Percentiles rank a stretch among this genome's conserved stretches.
These are phyloP conservation scores for Hylaea fasciaria DNA, from an alignment of 2,888 invertebrate genomes.

Conservation along the genomic window DNA sequence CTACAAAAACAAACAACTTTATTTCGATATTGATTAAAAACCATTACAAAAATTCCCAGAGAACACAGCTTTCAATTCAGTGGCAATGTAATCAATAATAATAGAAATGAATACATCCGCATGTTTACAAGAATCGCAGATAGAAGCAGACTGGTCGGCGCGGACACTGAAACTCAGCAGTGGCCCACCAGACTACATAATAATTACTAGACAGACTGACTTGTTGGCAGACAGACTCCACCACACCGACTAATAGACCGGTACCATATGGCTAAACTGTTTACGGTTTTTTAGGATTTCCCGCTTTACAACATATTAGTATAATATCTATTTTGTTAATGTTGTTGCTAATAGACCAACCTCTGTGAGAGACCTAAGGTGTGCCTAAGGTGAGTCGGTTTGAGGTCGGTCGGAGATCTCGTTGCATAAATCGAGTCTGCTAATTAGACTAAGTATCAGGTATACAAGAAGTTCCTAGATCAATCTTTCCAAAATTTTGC, in stretches of 20 bases:
- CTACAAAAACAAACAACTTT: neutral
- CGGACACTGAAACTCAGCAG: constrained; percentile 34
- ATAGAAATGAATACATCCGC: neutral
- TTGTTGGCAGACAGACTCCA: constrained; percentile 41
- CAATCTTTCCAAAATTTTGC: too few relatives aligned
- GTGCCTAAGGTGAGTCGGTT: constrained; percentile 10
- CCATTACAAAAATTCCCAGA: neutral
- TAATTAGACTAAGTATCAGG: too few relatives aligned
- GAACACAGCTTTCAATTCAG: neutral
- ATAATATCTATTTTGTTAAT: constrained; percentile 20
- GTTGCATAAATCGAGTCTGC: too few relatives aligned
- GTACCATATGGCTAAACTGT: constrained; percentile 41
- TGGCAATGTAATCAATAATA: too few relatives aligned
- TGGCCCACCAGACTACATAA: neutral
- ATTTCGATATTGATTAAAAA: neutral
- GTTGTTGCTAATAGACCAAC: constrained; percentile 5
- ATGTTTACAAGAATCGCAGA: constrained; percentile 13
- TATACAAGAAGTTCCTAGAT: too few relatives aligned
- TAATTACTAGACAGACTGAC: constrained; percentile 37
- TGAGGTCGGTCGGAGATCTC: neutral
- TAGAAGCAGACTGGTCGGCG: constrained; percentile 24
- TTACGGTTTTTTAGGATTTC: constrained; percentile 36
- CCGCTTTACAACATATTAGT: constrained; percentile 9
- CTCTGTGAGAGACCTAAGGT: constrained; percentile 2
- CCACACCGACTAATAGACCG: constrained; percentile 36